Evolutionary conservation across 2,888 invertebrate genomes (phyloP).

Genomic region (Ryuthela nishihirai): DNA sequence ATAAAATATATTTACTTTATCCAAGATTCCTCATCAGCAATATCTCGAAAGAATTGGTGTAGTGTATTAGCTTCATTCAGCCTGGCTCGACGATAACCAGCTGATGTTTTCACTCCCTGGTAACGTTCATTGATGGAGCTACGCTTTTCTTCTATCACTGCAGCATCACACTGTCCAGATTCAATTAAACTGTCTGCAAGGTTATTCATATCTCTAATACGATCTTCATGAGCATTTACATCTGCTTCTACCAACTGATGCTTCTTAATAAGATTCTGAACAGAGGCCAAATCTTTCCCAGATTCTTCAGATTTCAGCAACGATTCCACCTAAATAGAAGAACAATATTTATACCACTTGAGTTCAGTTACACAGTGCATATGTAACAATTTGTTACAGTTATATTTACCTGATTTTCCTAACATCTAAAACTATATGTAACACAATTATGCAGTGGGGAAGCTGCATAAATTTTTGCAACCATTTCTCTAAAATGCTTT

Average conservation of each 20-base stretch:
- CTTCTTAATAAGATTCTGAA: constrained; percentile 97
- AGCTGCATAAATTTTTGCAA: no score
- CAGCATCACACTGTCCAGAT: constrained; percentile 95
- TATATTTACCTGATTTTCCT: no score
- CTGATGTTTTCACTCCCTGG: constrained; percentile 85
- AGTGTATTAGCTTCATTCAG: constrained; percentile 95
- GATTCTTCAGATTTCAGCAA: constrained; percentile 92
- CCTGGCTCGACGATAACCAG: constrained; percentile 84
- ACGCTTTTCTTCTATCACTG: constrained; percentile 85
- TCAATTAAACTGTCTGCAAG: constrained; percentile 95
- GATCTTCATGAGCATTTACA: constrained; percentile 92
- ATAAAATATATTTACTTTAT: no score
- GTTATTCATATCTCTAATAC: constrained; percentile 89
- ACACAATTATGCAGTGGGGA: no score
- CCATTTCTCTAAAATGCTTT: no score
- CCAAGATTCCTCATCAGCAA: constrained; percentile 99
- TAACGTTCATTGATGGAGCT: constrained; percentile 95
- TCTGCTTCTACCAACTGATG: constrained; percentile 98
- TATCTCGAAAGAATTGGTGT: constrained; percentile 98
- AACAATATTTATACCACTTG: not conserved
- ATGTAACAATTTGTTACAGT: no score
- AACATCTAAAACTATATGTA: no score
- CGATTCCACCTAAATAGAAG: constrained; percentile 62
- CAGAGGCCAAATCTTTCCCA: constrained; percentile 95
- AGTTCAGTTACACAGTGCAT: constrained; percentile 11